Base-by-base conservation (phyloP, 1,140 invertebrate species). In the Heterodera schachtii region DNA sequence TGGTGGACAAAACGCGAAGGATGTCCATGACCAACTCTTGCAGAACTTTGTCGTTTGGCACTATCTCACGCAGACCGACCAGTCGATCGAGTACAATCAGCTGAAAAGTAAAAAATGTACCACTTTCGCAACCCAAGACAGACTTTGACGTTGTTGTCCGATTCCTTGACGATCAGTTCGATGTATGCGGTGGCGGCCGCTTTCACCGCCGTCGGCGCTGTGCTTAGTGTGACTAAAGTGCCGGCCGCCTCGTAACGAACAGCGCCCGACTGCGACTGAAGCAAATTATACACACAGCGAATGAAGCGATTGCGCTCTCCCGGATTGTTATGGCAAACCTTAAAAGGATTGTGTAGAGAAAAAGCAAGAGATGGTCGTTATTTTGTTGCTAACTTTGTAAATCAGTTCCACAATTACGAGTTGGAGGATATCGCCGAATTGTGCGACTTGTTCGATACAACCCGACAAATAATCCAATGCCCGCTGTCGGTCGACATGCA, bases 21-120 rank as follows among this genome's bases (percentile, higher is more conserved):
- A 99, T 95, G 92, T 99, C 98, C 97, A 99, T 99, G 16, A 98
- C 96, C 57, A 98, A 92, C 88, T 98, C 96, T 90, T 93, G 96
- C 80, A 99, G 92, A 0, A 98, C 95, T 90, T 95, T 93, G 90
- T 97, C 95, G 89, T 93, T 93, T 43, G 95, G 94, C 88, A 93
- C 93, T 41, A 91, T 84, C 70, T 95, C 94, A 85, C 94, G 94
- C 87, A 99, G 93, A 3, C 94, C 94, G 86, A 97, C 94, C 75
- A 99, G 92, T 73, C 96, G 93, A 90, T 98, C 97, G 81, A 99
- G 92, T 3, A 99, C 97, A 87, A 99, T 99, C 71, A 99, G 46
- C 78, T 84, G 49, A 75, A 86, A 41, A 66, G 4, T 16, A 79
- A 49, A 52, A 43, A 60, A 75, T 43, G 52, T 3, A 31, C 67